Base-by-base conservation (phyloP, 2,797 vertebrate species). In the Ataeniobius toweri region DNA sequence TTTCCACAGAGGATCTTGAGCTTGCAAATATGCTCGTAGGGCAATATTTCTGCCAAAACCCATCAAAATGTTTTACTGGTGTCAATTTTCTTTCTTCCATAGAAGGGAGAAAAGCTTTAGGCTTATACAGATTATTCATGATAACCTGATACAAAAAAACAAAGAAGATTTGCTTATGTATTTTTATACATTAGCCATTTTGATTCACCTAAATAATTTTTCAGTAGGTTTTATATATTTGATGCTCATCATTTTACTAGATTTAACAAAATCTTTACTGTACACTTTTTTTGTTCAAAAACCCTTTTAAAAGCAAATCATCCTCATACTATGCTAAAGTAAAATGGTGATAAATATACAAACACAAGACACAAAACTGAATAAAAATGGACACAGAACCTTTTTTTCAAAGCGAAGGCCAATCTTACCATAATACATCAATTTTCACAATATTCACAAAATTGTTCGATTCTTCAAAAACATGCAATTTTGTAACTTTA, bases 381-480 rank as follows among this genome's bases (percentile, higher is more conserved):
- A 82, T n/a, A 8, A 5, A 44, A 80, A 61, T 53, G 14, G 39
- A 16, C 0, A 46, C 75, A 82, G 75, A 39, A 46, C 6, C 9
- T 81, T 26, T 86, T 87, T 74, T 73, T 83, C 22, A 76, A 58
- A 26, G 63, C 18, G 70, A 59, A 28, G 48, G 46, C 58, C 51
- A 81, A 84, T 85, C 55, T 77, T 5, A 74, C 67, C 69, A 76
- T 74, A 82, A 73, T 83, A 77, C 74, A 81, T 81, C 71, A 31
- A 65, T 14, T 74, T 84, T 46, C 70, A 4, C 0, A 5, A 82
- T 76, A 86, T 80, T 83, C 67, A 22, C 53, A 65, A 44, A 56
- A 79, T 81, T 83, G 75, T 78, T 79, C 6, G 22, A 39, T 68
- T 68, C 85, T 88, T 88, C 74, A 87, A 85, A 88, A 77, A 51